Conservation (phyloP, 1,140 invertebrate genomes). For the Asobara japonica region DNA sequence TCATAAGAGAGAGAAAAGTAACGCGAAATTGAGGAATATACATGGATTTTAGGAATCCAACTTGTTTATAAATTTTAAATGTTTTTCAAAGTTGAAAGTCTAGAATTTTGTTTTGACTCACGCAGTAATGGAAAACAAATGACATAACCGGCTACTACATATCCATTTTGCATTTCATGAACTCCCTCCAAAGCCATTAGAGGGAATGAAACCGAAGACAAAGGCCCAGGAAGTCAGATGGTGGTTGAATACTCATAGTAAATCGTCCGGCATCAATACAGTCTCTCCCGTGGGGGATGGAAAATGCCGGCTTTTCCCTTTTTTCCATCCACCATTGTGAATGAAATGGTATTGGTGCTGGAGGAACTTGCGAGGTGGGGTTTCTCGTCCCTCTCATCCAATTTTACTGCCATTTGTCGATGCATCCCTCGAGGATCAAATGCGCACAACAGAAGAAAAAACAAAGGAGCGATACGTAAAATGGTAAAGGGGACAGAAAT, state of each 20-base stretch:
- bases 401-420: constrained; percentile 29
- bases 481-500: not conserved
- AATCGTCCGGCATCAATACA: constrained; percentile 21
- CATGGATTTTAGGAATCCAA: too few species aligned
- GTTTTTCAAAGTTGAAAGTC: too few species aligned
- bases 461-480: not conserved
- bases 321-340: not conserved
- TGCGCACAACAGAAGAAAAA: not conserved
- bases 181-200: not conserved
- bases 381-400: constrained; percentile 22
- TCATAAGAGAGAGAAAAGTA: too few species aligned
- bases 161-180: not conserved
- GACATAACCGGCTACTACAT: too few species aligned
- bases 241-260: constrained; percentile 21
- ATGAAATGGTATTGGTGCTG: constrained; percentile 21
- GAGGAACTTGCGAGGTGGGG: not conserved
- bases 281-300: not conserved
- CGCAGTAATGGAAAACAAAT: too few species aligned
- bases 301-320: constrained; percentile 9
- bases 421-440: constrained; percentile 15
- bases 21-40: too few species aligned
- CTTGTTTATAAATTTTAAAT: too few species aligned
- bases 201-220: not conserved
- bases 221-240: not conserved
- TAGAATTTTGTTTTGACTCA: too few species aligned